phyloP scores from a whole-genome alignment of 2,797 vertebrate genomes.

The Geotria australis region DNA sequence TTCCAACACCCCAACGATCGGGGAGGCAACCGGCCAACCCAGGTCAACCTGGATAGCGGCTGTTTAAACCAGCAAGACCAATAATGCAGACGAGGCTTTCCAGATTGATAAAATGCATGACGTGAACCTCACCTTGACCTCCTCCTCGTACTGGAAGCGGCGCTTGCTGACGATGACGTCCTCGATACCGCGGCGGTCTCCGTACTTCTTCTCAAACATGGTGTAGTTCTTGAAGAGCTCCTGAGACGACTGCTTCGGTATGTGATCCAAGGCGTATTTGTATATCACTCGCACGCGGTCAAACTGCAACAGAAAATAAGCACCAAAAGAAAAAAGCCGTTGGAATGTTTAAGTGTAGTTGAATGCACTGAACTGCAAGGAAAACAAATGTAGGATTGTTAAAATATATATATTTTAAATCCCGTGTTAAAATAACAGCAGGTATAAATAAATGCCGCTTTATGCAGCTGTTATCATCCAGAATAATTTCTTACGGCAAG shows the following conservation, averaged over 20 bases:
- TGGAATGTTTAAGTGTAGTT: neutral
- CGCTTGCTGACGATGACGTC: constrained; percentile 91
- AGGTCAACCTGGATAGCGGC: no score
- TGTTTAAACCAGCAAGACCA: no score
- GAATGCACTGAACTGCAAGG: neutral
- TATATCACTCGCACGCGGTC: constrained; percentile 88
- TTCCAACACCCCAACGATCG: no score
- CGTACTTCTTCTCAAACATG: constrained; percentile 91
- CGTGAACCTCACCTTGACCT: constrained; percentile 44
- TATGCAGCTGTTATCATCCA: no score
- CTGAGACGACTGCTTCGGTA: constrained; percentile 72
- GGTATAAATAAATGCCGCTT: neutral
- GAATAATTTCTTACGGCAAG: no score
- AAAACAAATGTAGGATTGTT: neutral
- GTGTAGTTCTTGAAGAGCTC: constrained; percentile 96
- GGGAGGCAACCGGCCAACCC: no score
- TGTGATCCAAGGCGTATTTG: constrained; percentile 70
- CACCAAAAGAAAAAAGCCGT: neutral
- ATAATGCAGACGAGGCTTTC: no score
- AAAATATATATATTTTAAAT: neutral
- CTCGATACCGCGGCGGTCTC: constrained; percentile 72
- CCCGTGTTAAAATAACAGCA: neutral
- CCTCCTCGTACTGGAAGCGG: constrained; percentile 87
- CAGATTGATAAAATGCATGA: no score
- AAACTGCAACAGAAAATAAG: constrained; percentile 22